A percentile compares a stretch with the other conserved stretches of the same genome.
Conservation (phyloP, 2,888 invertebrate species). For the Pemphredon lugubris region DNA sequence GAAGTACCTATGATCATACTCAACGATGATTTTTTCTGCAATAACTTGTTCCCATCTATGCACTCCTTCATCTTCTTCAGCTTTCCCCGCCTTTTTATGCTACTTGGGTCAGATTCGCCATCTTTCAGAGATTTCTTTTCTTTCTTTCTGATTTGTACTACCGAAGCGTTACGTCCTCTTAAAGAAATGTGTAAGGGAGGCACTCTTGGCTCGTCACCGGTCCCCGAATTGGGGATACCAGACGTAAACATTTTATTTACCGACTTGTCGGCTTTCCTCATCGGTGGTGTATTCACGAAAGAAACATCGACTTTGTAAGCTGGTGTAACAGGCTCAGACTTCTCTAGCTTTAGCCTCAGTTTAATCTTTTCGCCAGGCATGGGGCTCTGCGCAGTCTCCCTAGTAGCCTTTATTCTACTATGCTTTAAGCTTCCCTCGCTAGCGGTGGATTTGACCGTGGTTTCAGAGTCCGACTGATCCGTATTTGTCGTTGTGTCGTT, state of each 20-base stretch:
- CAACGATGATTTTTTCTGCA: constrained; percentile 78
- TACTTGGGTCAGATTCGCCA: constrained; percentile 78
- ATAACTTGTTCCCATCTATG: constrained; percentile 76
- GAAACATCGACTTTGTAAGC: constrained; percentile 92
- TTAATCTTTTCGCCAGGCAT: constrained; percentile 89
- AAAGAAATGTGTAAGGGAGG: constrained; percentile 94
- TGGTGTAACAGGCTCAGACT: constrained; percentile 89
- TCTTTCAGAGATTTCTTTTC: constrained; percentile 84
- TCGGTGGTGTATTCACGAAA: constrained; percentile 84
- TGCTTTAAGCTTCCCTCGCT: constrained; percentile 83
- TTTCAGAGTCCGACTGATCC: constrained; percentile 84
- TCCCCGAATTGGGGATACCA: constrained; percentile 70
- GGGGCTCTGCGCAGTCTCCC: constrained; percentile 79
- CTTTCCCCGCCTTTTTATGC: constrained; percentile 80
- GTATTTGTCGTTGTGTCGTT: constrained; percentile 82
- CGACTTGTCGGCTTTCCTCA: constrained; percentile 81
- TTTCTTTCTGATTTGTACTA: constrained; percentile 91
- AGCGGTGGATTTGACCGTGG: constrained; percentile 83
- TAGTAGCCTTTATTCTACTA: constrained; percentile 75
- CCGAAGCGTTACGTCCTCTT: constrained; percentile 90
- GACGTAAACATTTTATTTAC: constrained; percentile 81
- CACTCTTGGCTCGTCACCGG: constrained; percentile 88
- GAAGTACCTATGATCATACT: constrained; percentile 77
- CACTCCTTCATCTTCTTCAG: constrained; percentile 83
- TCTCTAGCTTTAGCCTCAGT: constrained; percentile 90